Evolutionary conservation across 2,888 invertebrate genomes (phyloP), one percentile per base, ranked within the genome.

Genomic region (Bombylius discolor): DNA sequence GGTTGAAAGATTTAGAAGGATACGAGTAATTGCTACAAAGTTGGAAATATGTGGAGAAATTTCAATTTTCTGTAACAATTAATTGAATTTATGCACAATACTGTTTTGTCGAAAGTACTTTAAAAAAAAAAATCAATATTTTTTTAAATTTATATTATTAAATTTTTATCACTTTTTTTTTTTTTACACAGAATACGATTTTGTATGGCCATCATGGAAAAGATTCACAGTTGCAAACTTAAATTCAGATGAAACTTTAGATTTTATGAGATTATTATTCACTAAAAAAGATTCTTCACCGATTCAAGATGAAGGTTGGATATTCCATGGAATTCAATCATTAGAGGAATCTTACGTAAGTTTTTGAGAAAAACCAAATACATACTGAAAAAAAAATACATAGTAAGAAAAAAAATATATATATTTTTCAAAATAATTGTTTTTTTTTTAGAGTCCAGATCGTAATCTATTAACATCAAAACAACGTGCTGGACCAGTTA

Each of bases 401-500:
- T n/a, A n/a, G n/a, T n/a, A n/a, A n/a, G n/a, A n/a, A n/a, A n/a
- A n/a, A n/a, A n/a, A n/a, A n/a, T n/a, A n/a, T n/a, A n/a, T n/a
- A n/a, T n/a, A 7, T 36, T 36, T 36, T 36, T 36, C 5, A 4
- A 12, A 42, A 42, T 12, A 42, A 42, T 46, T 6, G 53, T 14
- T 51, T 49, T 23, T 8, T 9, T 52, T 59, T 5, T 49, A 67
- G 68, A 70, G 70, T 32, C 55, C 65, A 2, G 62, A 67, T 47
- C 59, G 51, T 49, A 68, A 67, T 47, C 55, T 70, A 47, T 66
- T 67, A 52, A 69, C 70, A 34, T 62, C 68, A 36, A 66, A 67
- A 55, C 67, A 72, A 59, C 68, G 72, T 13, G 72, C 72, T 0
- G 63, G 64, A 2, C 58, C 63, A 11, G 65, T 72, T 13, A 89